Evolutionary conservation across 2,113 vertebrate genomes (phyloP), one percentile per base, ranked within the genome.

Genomic region (Sorex fumeus): DNA sequence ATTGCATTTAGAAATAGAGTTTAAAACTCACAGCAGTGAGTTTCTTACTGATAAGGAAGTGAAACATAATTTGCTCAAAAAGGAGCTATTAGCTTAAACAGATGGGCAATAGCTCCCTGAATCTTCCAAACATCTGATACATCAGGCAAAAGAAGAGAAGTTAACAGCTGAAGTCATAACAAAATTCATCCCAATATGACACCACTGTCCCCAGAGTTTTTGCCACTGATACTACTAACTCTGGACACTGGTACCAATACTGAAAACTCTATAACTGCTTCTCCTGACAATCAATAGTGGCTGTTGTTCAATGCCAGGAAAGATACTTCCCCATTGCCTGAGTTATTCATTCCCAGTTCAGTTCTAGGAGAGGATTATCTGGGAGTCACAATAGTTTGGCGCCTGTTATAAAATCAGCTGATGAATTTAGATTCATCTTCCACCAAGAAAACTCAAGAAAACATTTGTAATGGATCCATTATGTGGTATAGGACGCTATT

Each of bases 401-500:
- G 57, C 11, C 12, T 43, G 34, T 66, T 5, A 72, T 19, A 36
- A 78, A 12, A 8, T 9, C 77, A 0, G 40, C 40, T 76, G 36
- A 9, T 15, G 60, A 90, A 40, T 12, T 71, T 36, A 32, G 23
- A 4, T 40, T 79, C 8, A 11, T 36, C 23, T 64, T 43, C 50
- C 27, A 34, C 11, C 15, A 72, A 93, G 13, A 28, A 75, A 91
- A 62, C n/a, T 71, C 32, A 30, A 40, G 30, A 57, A 86, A 86
- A 62, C 15, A 82, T 45, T 23, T 88, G n/a, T n/a, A 76, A 88
- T 86, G 30, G 78, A 77, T 75, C 70, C 1, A 84, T 66, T 90
- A 70, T 10, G 71, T 8, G 40, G 40, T 4, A 7, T 40, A 40
- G 40, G 40, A 40, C 40, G 7, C 7, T 47, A 34, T 8, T 18